Percentiles rank a stretch among this genome's conserved stretches.
Conservation (phyloP, 2,113 vertebrate genomes). For the Saimiri boliviensis region DNA sequence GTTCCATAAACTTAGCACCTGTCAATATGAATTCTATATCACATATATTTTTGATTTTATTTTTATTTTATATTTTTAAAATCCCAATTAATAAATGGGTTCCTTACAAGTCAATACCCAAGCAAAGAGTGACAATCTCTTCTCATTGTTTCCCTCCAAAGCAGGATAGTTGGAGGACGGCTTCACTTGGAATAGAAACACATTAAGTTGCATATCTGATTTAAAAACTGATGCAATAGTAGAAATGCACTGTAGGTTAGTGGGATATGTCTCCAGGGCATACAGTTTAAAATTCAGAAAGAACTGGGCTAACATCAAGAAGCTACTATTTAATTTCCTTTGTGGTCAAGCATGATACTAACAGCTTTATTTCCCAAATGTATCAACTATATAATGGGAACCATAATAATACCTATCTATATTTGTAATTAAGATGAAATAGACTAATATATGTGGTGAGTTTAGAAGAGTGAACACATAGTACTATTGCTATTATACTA, state of each 20-base stretch:
- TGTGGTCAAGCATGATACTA: background rate
- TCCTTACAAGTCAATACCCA: background rate
- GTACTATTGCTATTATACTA: background rate
- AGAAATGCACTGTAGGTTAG: background rate
- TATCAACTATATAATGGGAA: background rate
- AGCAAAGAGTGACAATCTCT: background rate
- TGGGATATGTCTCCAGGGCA: background rate
- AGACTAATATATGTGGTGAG: background rate
- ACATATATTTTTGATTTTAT: background rate
- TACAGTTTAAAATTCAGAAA: background rate
- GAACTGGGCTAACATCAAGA: background rate
- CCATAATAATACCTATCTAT: background rate
- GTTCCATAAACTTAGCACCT: background rate
- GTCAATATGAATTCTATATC: background rate
- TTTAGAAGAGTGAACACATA: background rate
- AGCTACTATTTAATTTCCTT: background rate
- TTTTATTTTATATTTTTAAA: background rate
- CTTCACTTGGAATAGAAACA: background rate
- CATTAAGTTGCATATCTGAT: background rate
- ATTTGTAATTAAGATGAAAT: background rate
- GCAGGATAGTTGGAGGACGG: background rate
- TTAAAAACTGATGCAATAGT: background rate
- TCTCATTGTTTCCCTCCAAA: background rate
- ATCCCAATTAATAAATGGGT: background rate
- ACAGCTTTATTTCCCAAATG: background rate